Conservation (phyloP, 2,797 vertebrate genomes). For the Hylomyscus alleni region DNA sequence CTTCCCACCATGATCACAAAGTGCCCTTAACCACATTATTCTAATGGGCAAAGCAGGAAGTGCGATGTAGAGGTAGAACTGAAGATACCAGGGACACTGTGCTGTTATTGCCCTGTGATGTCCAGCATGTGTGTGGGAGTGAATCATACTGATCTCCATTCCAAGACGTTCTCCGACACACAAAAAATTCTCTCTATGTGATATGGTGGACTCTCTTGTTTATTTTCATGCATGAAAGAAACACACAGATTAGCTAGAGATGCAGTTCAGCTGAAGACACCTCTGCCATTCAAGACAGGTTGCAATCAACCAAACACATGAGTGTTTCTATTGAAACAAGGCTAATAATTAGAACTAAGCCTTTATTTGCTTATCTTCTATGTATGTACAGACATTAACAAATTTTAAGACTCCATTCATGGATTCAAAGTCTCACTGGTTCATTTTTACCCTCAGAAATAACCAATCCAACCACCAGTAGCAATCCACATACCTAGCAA, state of each 20-base stretch:
- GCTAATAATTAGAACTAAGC: conserved; percentile 85
- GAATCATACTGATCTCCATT: neutral
- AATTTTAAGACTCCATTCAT: conserved; percentile 78
- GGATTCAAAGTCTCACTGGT: conserved; percentile 79
- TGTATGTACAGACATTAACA: conserved; percentile 81
- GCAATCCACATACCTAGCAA: conserved; percentile 78
- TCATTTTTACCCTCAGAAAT: conserved; percentile 87
- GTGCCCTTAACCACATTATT: neutral
- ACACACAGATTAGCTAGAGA: neutral
- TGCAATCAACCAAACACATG: conserved; percentile 3
- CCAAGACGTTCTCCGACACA: conserved; percentile 48
- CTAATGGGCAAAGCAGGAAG: neutral
- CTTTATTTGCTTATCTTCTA: conserved; percentile 80
- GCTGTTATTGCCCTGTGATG: neutral
- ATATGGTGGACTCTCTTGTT: conserved; percentile 3
- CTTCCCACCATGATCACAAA: neutral
- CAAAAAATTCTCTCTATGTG: conserved; percentile 15
- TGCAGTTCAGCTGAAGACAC: conserved; percentile 19
- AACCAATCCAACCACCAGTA: conserved; percentile 58
- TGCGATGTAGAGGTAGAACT: neutral
- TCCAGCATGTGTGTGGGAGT: neutral
- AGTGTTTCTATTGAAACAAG: conserved; percentile 81
- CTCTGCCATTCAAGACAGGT: neutral
- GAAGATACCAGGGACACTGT: neutral
- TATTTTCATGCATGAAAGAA: conserved; percentile 29